Evolutionary conservation across 2,113 vertebrate species (phyloP).

Genomic region (Paramormyrops kingsleyae): DNA sequence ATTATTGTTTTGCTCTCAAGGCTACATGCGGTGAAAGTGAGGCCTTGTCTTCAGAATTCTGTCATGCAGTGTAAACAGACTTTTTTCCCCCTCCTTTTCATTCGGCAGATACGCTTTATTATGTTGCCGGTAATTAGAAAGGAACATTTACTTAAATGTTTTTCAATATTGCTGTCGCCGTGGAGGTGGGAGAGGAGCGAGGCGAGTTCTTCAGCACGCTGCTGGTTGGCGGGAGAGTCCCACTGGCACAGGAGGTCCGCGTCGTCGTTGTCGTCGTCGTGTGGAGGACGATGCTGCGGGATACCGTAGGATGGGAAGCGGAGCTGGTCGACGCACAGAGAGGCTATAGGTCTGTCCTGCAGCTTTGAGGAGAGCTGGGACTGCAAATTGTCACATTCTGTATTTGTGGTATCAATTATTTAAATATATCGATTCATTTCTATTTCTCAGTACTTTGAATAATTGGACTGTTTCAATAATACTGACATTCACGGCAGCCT

Average conservation of each 20-base stretch:
- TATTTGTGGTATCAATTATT: neutral
- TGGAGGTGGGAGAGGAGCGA: neutral
- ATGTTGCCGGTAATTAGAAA: neutral
- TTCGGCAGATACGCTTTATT: neutral
- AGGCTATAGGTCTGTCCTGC: neutral
- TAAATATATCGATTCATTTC: neutral
- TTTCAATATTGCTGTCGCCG: neutral
- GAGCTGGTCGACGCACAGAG: neutral
- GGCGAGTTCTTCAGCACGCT: neutral
- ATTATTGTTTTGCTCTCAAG: neutral
- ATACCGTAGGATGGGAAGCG: neutral
- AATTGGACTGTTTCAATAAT: neutral
- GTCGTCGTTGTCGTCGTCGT: neutral
- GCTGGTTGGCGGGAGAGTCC: neutral
- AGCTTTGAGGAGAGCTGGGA: neutral
- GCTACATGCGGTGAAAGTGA: neutral
- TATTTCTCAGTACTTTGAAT: neutral
- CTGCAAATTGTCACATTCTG: neutral
- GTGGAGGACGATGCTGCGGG: neutral
- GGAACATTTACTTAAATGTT: neutral
- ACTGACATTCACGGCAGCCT: neutral
- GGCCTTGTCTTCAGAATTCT: neutral
- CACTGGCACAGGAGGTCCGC: neutral
- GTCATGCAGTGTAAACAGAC: neutral
- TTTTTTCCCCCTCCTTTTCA: neutral